These are phyloP conservation scores for Hydrolagus colliei DNA, from an alignment of 2,797 vertebrate genomes.

Conservation along the genomic window DNA sequence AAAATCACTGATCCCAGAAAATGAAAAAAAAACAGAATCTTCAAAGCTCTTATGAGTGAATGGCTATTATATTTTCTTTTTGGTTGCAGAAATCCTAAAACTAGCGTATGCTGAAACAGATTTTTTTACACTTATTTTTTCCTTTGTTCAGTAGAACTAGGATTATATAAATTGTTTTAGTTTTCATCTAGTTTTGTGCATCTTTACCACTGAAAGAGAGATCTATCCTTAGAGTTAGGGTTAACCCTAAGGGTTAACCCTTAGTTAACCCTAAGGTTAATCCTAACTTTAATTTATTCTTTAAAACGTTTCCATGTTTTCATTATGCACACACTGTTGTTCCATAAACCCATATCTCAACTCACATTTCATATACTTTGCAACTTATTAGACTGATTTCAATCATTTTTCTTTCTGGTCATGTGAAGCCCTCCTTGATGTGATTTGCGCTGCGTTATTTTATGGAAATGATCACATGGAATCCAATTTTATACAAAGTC, in stretches of 20 bases:
- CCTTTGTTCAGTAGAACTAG: conserved; percentile 63
- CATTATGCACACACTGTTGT: conserved; percentile 59
- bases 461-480: conserved; percentile 59
- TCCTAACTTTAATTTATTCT: conserved; percentile 54
- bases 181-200: conserved; percentile 68
- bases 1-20: too few relatives aligned
- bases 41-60: too few relatives aligned
- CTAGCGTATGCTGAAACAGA: conserved; percentile 41
- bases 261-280: too few relatives aligned
- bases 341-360: conserved; percentile 59
- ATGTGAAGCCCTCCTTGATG: conserved; percentile 56
- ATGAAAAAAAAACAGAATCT: too few relatives aligned
- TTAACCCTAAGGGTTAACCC: too few relatives aligned
- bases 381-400: conserved; percentile 66
- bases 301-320: conserved; percentile 63
- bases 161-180: conserved; percentile 52
- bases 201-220: conserved; percentile 70
- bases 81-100: not conserved
- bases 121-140: conserved; percentile 65
- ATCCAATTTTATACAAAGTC: conserved; percentile 59
- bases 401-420: conserved; percentile 56
- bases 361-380: conserved; percentile 60
- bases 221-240: conserved; percentile 31
- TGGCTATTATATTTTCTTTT: not conserved
- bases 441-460: conserved; percentile 63